Conservation (phyloP, 2,113 vertebrate genomes). For the Formicarius rufipectus region DNA sequence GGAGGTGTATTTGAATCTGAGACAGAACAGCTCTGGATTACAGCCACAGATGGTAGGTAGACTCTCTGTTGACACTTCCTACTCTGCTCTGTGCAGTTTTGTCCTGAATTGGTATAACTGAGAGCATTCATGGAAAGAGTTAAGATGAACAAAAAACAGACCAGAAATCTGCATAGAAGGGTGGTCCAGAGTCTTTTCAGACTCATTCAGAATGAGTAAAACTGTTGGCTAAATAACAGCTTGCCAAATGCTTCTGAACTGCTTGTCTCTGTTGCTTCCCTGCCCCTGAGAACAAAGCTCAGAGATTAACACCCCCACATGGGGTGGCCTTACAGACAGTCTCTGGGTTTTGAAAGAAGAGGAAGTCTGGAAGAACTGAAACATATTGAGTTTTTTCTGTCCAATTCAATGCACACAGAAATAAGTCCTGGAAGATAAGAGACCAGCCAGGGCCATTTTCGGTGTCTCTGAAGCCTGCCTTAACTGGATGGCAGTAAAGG, state of each 20-base stretch:
- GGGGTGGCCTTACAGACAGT: not conserved
- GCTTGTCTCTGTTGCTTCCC: not conserved
- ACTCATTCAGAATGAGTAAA: not conserved
- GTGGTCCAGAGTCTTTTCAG: not conserved
- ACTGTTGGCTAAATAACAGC: not conserved
- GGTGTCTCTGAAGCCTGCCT: not conserved
- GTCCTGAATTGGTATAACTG: not conserved
- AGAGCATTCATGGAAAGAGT: not conserved
- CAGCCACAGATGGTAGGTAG: not conserved
- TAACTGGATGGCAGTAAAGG: not conserved
- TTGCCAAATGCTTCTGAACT: conserved; percentile 19
- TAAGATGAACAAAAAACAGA: not conserved
- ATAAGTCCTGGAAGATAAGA: not conserved
- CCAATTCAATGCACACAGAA: not conserved
- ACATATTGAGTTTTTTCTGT: not conserved
- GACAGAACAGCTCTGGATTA: not conserved
- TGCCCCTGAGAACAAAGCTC: conserved; percentile 13
- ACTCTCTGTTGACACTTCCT: not conserved
- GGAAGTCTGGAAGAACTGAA: not conserved
- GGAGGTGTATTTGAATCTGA: not conserved
- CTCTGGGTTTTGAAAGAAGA: not conserved
- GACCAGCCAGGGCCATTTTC: not conserved
- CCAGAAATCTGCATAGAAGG: not conserved
- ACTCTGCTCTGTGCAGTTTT: not conserved
- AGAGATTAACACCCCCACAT: not conserved